Percentiles rank a stretch among this genome's conserved stretches.
Conservation (phyloP, 1,140 invertebrate species). For the Mactra quadrangularis region DNA sequence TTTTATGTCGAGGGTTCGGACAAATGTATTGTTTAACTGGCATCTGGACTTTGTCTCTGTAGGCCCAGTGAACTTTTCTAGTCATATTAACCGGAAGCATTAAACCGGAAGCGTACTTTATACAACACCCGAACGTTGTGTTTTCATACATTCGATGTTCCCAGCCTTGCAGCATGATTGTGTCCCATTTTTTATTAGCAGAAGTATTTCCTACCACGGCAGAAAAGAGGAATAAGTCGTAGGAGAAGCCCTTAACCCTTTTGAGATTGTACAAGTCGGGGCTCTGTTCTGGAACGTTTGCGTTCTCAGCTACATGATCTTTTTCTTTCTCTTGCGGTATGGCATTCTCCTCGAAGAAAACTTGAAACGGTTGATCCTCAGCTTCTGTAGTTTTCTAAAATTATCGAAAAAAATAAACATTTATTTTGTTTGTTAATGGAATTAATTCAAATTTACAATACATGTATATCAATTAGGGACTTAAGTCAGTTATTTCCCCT, state of each 20-base stretch:
- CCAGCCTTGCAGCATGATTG: constrained; percentile 31
- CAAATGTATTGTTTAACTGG: constrained; percentile 40
- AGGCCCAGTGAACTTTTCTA: constrained; percentile 44
- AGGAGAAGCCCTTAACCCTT: constrained; percentile 3
- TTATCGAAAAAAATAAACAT: too few relatives aligned
- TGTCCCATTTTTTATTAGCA: constrained; percentile 19
- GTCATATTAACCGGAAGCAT: not conserved
- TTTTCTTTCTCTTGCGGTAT: too few relatives aligned
- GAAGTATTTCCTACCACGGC: constrained; percentile 43
- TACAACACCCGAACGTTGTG: constrained; percentile 26
- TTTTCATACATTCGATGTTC: constrained; percentile 17
- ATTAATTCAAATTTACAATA: too few relatives aligned
- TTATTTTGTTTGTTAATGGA: too few relatives aligned
- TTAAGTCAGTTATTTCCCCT: too few relatives aligned
- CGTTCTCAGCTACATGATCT: too few relatives aligned
- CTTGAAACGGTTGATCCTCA: too few relatives aligned
- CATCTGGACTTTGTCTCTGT: constrained; percentile 6
- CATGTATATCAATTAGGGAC: too few relatives aligned
- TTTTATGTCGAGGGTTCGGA: constrained; percentile 5
- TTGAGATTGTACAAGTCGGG: not conserved
- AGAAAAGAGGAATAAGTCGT: constrained; percentile 47
- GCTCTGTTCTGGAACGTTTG: too few relatives aligned
- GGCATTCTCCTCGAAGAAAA: too few relatives aligned
- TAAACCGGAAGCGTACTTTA: constrained; percentile 6
- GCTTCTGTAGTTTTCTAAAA: too few relatives aligned